These are phyloP conservation scores for Acanthoscelides obtectus DNA, from an alignment of 2,888 invertebrate species.

Conservation along the genomic window DNA sequence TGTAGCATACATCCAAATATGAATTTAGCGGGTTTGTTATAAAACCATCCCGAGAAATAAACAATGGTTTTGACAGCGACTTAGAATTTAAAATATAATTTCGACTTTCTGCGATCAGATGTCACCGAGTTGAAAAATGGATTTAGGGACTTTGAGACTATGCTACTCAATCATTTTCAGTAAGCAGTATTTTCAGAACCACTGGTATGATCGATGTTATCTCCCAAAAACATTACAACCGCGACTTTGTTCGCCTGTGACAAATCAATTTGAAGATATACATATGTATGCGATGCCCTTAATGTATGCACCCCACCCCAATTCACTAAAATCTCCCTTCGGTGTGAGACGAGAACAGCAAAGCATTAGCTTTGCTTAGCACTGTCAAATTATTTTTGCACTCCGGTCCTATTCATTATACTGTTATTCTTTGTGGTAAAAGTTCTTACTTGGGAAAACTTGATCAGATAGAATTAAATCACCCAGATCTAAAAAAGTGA, in stretches of 20 bases:
- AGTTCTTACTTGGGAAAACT: background rate
- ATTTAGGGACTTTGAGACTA: too few species aligned
- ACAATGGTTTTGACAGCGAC: too few species aligned
- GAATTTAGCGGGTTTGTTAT: too few species aligned
- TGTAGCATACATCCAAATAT: too few species aligned
- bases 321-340: background rate
- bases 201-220: slow-evolving; percentile 44
- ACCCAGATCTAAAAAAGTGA: too few species aligned
- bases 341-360: background rate
- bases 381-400: background rate
- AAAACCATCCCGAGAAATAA: too few species aligned
- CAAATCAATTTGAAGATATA: slow-evolving; percentile 52
- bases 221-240: slow-evolving; percentile 45
- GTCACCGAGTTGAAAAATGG: too few species aligned
- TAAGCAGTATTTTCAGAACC: slow-evolving; percentile 23
- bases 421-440: background rate
- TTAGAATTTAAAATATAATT: too few species aligned
- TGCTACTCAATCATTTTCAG: background rate
- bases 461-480: too few species aligned
- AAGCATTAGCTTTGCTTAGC: background rate
- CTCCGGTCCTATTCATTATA: background rate
- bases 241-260: slow-evolving; percentile 47
- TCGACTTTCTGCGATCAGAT: too few species aligned
- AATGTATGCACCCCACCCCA: slow-evolving; percentile 43
- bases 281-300: slow-evolving; percentile 45